A percentile compares a stretch with the other conserved stretches of the same genome.
These are phyloP conservation scores for Erpornis zantholeuca DNA, from an alignment of 2,113 vertebrate species.

Conservation along the genomic window DNA sequence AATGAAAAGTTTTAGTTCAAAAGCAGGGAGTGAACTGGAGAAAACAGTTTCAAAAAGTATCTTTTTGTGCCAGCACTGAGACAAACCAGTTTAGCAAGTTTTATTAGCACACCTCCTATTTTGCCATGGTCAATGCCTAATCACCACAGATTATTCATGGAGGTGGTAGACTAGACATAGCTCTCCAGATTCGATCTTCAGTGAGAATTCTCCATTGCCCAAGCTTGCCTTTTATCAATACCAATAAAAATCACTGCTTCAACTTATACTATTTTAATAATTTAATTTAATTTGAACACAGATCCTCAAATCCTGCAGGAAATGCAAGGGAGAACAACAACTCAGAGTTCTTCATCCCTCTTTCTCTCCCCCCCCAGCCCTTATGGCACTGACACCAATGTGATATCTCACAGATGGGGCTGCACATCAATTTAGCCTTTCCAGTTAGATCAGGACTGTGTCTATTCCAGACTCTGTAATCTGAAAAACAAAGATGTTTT, in stretches of 20 bases:
- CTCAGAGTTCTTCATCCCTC: neutral
- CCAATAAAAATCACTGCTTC: neutral
- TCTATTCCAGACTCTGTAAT: neutral
- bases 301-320: neutral
- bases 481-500: neutral
- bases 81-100: neutral
- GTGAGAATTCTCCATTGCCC: neutral
- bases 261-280: neutral
- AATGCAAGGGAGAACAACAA: neutral
- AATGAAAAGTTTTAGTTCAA: neutral
- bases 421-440: neutral
- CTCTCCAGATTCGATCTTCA: neutral
- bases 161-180: neutral
- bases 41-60: neutral
- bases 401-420: neutral
- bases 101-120: no score
- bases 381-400: rapidly evolving
- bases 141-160: neutral
- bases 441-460: neutral
- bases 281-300: neutral
- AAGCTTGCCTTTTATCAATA: neutral
- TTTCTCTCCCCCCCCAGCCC: neutral
- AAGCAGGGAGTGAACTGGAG: neutral
- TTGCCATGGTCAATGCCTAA: neutral
- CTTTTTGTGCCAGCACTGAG: neutral